Base-by-base conservation (phyloP, 1,140 invertebrate species). In the Diorhabda carinulata region DNA sequence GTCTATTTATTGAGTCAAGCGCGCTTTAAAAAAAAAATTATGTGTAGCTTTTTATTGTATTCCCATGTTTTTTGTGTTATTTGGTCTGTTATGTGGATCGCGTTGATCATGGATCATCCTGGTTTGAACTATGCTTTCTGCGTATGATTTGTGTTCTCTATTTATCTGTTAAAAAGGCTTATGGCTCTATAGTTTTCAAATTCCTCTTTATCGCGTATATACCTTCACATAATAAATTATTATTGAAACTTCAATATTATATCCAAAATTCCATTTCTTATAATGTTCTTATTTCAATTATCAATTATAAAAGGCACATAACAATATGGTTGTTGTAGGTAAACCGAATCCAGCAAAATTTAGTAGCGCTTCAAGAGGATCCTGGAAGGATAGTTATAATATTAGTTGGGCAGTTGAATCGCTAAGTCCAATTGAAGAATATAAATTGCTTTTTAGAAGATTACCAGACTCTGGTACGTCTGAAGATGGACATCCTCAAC, bases 321-420 rank as follows among this genome's bases (percentile, higher is more conserved):
- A 25, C 25, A 25, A 25, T 25, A 25, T 25, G 25, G 25, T 64
- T 60, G n/a, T 63, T 70, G 4, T 60, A 81, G 79, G 79, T 3
- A 86, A 84, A 81, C 87, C 88, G 43, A 88, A 88, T 77, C 84
- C 86, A 57, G 87, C 86, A 42, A 83, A 85, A 72, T 89, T 89
- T 81, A 84, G 83, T 72, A 89, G 87, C 72, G 83, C 86, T 60
- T 84, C 86, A 58, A 82, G 84, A 65, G 88, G 88, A 64, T 82
- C 86, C 71, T 87, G 83, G 74, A 81, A 83, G 70, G 87, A 89
- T 77, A 86, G 86, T 73, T 90, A 89, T 79, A 89, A 89, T 75
- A 86, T 89, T 70, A 87, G 87, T 25, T 90, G 88, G 88, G 81
- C 85, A 42, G 87, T 89, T 3, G 86, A 89, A 71, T 89, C 87